Evolutionary conservation across 2,888 invertebrate species (phyloP).

Genomic region (Blastobasis lacticolella): DNA sequence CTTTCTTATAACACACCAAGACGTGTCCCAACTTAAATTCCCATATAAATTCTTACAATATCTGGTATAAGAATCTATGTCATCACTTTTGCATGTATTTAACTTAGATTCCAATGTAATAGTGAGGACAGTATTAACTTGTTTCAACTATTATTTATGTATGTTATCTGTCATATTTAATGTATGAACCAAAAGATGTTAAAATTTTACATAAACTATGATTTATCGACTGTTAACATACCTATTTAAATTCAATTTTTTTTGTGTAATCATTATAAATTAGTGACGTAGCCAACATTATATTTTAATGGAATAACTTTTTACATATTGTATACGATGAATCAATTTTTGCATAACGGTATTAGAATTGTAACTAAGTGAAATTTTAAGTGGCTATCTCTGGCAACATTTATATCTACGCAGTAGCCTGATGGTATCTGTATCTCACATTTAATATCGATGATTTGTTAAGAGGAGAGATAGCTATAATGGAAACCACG

Average conservation of each 20-base stretch:
- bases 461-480: conserved; percentile 8
- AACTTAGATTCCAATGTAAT: too few species aligned
- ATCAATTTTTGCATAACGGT: neutral
- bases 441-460: conserved; percentile 7
- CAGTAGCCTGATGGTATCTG: conserved; percentile 11
- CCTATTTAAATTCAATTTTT: neutral
- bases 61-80: too few species aligned
- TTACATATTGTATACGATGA: neutral
- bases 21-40: too few species aligned
- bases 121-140: too few species aligned
- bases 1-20: too few species aligned
- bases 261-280: neutral
- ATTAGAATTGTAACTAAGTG: neutral
- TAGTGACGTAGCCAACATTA: neutral
- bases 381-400: neutral
- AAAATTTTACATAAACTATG: neutral
- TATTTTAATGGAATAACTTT: too few species aligned
- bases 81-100: too few species aligned
- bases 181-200: neutral
- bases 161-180: too few species aligned
- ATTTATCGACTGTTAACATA: neutral
- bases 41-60: too few species aligned
- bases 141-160: too few species aligned
- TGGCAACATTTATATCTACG: conserved; percentile 1
- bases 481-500: neutral